Base-by-base conservation (phyloP, 2,888 invertebrate species). In the Euplagia quadripunctaria region DNA sequence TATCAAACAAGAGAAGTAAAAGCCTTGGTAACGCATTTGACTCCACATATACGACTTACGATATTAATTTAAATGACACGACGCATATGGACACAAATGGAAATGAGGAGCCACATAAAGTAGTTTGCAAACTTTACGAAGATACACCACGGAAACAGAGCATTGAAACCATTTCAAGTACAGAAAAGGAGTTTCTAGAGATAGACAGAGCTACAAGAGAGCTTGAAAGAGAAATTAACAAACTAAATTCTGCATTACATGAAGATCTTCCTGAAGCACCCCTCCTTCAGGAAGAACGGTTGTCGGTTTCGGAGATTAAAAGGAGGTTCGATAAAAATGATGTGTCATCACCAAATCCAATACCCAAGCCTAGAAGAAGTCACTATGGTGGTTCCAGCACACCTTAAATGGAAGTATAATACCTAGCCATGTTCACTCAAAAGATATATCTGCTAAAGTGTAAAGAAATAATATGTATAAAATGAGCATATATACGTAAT, bases 301-400 rank as follows among this genome's bases (percentile, higher is more conserved):
- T 93, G 61, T 94, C 94, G 0, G 94, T 96, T 31, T 93, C 94
- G 14, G 95, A 96, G 75, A 96, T 96, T 70, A 96, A 96, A 82
- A 91, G 93, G 75, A 95, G 95, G 80, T 97, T 96, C 84, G 96
- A 96, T 68, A 95, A 94, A 77, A 94, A 90, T 49, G 96, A 96
- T 68, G 89, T 86, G 65, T 92, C 92, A n/a, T 94, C 94, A 68
- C 96, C 96, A 73, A 96, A 96, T 90, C 96, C 96, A 4, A 95
- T 96, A 89, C 96, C 96, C 86, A 96, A 96, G 88, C 97, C 96
- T 4, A 94, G 96, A 84, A 92, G 97, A 85, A 96, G 96, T 86
- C 93, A 94, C 78, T 92, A 94, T 68, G 93, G 93, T 58, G 93
- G 91, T 70, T 88, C 91, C 12, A 91, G 85, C 75, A 91, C 92